Percentiles rank a stretch among this genome's conserved stretches.
Evolutionary conservation across 1,140 invertebrate species (phyloP).

Genomic region (Caenorhabditis remanei): DNA sequence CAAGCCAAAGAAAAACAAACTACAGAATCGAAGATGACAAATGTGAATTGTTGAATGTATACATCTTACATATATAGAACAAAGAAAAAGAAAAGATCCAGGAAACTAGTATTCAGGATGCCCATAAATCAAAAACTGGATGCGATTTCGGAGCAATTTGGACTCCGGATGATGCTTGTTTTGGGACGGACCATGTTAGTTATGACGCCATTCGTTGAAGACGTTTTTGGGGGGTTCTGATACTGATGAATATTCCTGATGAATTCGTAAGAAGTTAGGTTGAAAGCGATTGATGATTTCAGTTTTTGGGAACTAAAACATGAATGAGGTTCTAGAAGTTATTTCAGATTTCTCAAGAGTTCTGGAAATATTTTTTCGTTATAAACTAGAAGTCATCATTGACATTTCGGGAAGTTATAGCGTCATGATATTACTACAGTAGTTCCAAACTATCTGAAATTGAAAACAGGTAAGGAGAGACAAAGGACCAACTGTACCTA

Average conservation of each 20-base stretch:
- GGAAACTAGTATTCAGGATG: constrained; percentile 23
- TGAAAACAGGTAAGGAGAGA: not conserved
- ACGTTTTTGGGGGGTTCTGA: not conserved
- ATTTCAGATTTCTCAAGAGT: not conserved
- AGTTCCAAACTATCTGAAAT: not conserved
- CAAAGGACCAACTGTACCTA: too few species aligned
- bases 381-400: too few species aligned
- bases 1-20: not conserved
- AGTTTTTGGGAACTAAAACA: not conserved
- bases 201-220: constrained; percentile 7
- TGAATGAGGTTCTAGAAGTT: not conserved
- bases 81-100: constrained; percentile 5
- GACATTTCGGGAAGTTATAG: too few species aligned
- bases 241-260: not conserved
- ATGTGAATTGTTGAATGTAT: not conserved
- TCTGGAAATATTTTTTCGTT: not conserved
- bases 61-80: not conserved
- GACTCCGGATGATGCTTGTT: constrained; percentile 48
- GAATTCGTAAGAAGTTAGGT: constrained; percentile 1
- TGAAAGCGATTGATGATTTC: constrained; percentile 7
- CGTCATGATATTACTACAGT: not conserved
- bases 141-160: constrained; percentile 48
- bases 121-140: constrained; percentile 49
- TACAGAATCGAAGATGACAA: not conserved
- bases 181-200: not conserved